Conservation (phyloP, 1,140 invertebrate genomes). For the Meloidogyne exigua region DNA sequence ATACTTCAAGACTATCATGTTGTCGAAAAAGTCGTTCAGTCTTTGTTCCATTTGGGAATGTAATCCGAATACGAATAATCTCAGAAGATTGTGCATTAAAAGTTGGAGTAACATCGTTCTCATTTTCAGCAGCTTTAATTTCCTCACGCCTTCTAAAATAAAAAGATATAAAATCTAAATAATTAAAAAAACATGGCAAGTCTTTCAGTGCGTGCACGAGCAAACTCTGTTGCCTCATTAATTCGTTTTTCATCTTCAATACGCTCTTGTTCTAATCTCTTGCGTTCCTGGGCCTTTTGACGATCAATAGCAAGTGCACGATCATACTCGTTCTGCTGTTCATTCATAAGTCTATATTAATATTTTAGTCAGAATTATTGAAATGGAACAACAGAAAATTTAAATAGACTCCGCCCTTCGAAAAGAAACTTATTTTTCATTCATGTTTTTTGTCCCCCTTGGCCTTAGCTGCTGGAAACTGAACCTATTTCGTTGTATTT, state of each 20-base stretch:
- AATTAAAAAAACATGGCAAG: background rate
- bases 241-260: background rate
- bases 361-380: background rate
- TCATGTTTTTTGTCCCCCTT: too few species aligned
- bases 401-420: too few species aligned
- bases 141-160: background rate
- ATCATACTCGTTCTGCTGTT: slow-evolving; percentile 17
- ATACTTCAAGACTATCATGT: slow-evolving; percentile 19
- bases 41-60: background rate
- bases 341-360: slow-evolving; percentile 11
- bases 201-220: background rate
- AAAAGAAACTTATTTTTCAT: too few species aligned
- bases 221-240: background rate
- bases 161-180: background rate
- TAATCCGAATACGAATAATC: slow-evolving; percentile 7
- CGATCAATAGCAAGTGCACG: slow-evolving; percentile 15
- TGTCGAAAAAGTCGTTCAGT: slow-evolving; percentile 8
- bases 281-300: slow-evolving; percentile 16
- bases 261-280: background rate
- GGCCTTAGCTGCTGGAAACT: too few species aligned
- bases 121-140: background rate
- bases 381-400: too few species aligned
- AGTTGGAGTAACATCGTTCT: background rate
- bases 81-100: background rate
- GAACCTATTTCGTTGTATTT: too few species aligned